Conservation (phyloP, 1,140 invertebrate genomes). For the Antheraea mylitta region DNA sequence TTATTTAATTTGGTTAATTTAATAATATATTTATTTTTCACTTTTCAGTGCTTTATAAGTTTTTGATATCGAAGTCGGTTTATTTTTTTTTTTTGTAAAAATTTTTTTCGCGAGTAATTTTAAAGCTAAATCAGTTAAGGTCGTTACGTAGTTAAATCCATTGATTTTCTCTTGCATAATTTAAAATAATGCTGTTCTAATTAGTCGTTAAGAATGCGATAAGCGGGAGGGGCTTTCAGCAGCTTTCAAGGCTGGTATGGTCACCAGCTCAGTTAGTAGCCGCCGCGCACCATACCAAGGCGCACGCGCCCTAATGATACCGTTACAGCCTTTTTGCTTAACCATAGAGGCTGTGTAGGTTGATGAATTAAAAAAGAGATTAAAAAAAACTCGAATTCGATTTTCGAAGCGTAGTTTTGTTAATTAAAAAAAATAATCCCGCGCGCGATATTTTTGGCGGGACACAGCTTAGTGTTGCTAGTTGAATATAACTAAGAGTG, state of each 20-base stretch:
- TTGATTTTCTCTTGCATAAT: not conserved
- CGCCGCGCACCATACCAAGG: conserved; percentile 38
- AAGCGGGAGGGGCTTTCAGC: conserved; percentile 52
- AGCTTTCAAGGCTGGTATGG: conserved; percentile 62
- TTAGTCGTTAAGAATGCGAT: conserved; percentile 34
- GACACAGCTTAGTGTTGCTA: conserved; percentile 49
- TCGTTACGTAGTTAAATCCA: not conserved
- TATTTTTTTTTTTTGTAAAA: no score
- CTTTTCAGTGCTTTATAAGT: no score
- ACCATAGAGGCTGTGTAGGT: conserved; percentile 51
- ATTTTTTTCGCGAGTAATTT: no score
- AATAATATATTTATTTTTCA: no score
- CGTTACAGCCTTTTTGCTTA: conserved; percentile 43
- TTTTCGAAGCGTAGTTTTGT: conserved; percentile 33
- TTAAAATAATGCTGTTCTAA: not conserved
- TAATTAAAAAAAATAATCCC: conserved; percentile 29
- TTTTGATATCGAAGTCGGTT: no score
- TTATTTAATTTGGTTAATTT: no score
- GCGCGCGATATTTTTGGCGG: conserved; percentile 53
- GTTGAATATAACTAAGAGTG: conserved; percentile 13
- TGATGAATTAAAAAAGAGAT: conserved; percentile 27
- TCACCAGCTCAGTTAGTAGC: conserved; percentile 39
- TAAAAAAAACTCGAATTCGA: conserved; percentile 40
- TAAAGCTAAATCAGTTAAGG: no score
- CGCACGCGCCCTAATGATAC: conserved; percentile 54